Evolutionary conservation across 1,140 invertebrate species (phyloP), one percentile per base, ranked within the genome.

Genomic region (Glomeris maerens): DNA sequence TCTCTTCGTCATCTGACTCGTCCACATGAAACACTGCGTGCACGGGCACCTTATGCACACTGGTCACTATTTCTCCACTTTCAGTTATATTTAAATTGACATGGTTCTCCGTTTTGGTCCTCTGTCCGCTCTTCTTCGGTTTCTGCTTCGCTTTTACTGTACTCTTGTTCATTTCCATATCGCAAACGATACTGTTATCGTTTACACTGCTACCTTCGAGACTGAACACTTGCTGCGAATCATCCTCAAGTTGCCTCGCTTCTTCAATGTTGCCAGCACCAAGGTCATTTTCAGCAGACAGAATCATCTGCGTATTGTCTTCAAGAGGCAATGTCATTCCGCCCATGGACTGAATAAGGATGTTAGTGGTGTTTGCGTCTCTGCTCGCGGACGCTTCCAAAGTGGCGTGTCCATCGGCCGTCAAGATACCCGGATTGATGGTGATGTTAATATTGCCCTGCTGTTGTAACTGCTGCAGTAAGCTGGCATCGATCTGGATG

Each of bases 401-500:
- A 22, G 7, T 10, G 14, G 20, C 22, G n/a, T 20, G 2, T 50
- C 28, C n/a, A 38, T 28, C 10, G 13, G 27, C 3, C 10, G 27
- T 22, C 10, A 29, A 10, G 2, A 40, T 23, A 21, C 22, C 31
- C 7, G 62, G 62, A 51, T 64, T 66, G 14, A 69, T 59, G 23
- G 66, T 67, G 20, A 68, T 62, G 53, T 68, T 69, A 22, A 69
- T 58, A 54, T 67, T 68, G 4, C 67, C 66, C 28, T 64, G 60
- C 40, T 65, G 60, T 46, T 70, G 68, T 27, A 71, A 53, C 52
- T 70, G 67, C 42, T 72, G 69, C 3, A 72, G 59, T 2, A 73
- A 56, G 48, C 55, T 64, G 5, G 68, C 63, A 57, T 72, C 70
- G 20, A 72, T 66, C 51, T 71, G 70, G 2, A 73, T 53, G 5